Evolutionary conservation across 1,140 invertebrate species (phyloP).

Genomic region (Phocides pigmalion): DNA sequence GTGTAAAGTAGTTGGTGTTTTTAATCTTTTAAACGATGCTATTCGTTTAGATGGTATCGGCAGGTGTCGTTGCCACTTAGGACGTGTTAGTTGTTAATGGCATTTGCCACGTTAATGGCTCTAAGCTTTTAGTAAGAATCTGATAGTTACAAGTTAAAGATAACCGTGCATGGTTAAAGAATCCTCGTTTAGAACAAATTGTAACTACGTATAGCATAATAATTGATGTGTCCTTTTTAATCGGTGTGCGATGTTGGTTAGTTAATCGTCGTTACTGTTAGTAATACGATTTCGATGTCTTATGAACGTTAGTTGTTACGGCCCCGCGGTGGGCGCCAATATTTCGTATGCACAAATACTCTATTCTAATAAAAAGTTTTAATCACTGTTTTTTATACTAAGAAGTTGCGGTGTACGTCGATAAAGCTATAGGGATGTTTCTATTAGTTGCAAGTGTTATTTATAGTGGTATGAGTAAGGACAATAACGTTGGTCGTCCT

Average conservation of each 20-base stretch:
- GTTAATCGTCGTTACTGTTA: slow-evolving; percentile 37
- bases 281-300: slow-evolving; percentile 45
- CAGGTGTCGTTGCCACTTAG: slow-evolving; percentile 52
- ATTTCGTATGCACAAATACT: slow-evolving; percentile 73
- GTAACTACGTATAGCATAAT: slow-evolving; percentile 68
- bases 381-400: slow-evolving; percentile 74
- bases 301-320: slow-evolving; percentile 45
- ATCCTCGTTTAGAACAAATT: slow-evolving; percentile 70
- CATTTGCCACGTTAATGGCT: slow-evolving; percentile 49
- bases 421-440: slow-evolving; percentile 54
- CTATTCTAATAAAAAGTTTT: slow-evolving; percentile 67
- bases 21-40: slow-evolving; percentile 77
- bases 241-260: slow-evolving; percentile 48
- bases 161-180: slow-evolving; percentile 61
- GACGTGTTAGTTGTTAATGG: slow-evolving; percentile 54
- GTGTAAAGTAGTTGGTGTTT: slow-evolving; percentile 65
- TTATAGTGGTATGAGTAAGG: slow-evolving; percentile 67
- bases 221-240: slow-evolving; percentile 58
- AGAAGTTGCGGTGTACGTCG: slow-evolving; percentile 47
- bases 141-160: slow-evolving; percentile 65
- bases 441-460: slow-evolving; percentile 72
- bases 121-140: slow-evolving; percentile 75
- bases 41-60: slow-evolving; percentile 63
- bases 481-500: slow-evolving; percentile 75
- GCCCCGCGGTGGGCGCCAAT: slow-evolving; percentile 41